Percentiles rank a stretch among this genome's conserved stretches.
Conservation (phyloP, 2,113 vertebrate species). For the Spea multiplicata region DNA sequence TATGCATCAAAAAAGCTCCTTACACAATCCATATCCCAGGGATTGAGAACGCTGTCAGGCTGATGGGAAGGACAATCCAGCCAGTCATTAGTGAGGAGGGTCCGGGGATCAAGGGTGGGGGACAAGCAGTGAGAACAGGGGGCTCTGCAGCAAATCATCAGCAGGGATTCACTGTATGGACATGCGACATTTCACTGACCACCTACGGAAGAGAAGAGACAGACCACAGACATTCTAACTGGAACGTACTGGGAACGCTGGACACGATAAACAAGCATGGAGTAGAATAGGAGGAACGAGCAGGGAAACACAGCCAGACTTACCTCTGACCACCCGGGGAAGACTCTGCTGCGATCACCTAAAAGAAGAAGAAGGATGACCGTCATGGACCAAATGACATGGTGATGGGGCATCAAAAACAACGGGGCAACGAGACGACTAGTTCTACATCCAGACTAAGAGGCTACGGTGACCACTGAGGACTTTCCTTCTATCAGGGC, state of each 20-base stretch:
- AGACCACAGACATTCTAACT: not conserved
- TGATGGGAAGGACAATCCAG: constrained; percentile 92
- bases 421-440: too few relatives aligned
- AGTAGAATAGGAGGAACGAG: too few relatives aligned
- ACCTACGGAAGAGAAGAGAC: constrained; percentile 50
- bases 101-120: constrained; percentile 54
- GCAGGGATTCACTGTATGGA: constrained; percentile 46
- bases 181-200: constrained; percentile 24
- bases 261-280: too few relatives aligned
- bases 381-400: too few relatives aligned
- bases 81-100: constrained; percentile 84
- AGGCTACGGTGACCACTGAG: too few relatives aligned
- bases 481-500: too few relatives aligned
- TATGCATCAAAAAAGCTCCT: constrained; percentile 52
- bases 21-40: constrained; percentile 95
- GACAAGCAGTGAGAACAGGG: constrained; percentile 51
- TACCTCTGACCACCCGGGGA: not conserved
- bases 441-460: too few relatives aligned
- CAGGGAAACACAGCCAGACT: not conserved
- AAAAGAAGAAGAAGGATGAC: too few relatives aligned
- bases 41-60: constrained; percentile 89
- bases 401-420: too few relatives aligned
- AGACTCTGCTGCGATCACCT: too few relatives aligned
- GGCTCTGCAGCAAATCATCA: constrained; percentile 57
- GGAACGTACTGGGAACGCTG: too few relatives aligned